Evolutionary conservation across 2,888 invertebrate species (phyloP).

Genomic region (Merodon equestris): DNA sequence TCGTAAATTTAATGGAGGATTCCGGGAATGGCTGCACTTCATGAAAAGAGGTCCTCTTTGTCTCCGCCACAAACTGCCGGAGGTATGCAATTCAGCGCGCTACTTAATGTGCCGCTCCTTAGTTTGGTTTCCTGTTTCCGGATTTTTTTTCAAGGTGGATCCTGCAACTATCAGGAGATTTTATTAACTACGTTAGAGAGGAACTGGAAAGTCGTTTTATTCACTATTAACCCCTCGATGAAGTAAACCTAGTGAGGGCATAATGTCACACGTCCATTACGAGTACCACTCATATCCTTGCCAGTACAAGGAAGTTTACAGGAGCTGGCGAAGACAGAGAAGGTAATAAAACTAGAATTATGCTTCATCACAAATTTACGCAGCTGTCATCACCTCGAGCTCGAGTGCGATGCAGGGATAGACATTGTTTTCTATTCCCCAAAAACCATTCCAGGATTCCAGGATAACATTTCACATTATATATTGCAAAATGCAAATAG

Average conservation of each 20-base stretch:
- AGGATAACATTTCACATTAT: conserved; percentile 54
- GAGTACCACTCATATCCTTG: too few relatives aligned
- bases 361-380: conserved; percentile 10
- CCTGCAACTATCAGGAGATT: conserved; percentile 5
- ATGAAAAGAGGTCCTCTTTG: conserved; percentile 39
- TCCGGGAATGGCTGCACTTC: conserved; percentile 61
- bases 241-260: too few relatives aligned
- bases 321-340: too few relatives aligned
- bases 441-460: too few relatives aligned
- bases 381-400: conserved; percentile 4
- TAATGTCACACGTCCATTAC: too few relatives aligned
- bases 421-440: conserved; percentile 16
- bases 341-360: background rate
- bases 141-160: background rate
- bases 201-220: conserved; percentile 19
- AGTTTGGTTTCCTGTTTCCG: background rate
- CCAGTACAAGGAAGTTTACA: too few relatives aligned
- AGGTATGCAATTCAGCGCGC: conserved; percentile 30
- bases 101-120: conserved; percentile 41
- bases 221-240: conserved; percentile 23
- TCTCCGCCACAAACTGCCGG: conserved; percentile 32
- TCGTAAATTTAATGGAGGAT: conserved; percentile 63
- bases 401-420: background rate
- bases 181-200: conserved; percentile 36
- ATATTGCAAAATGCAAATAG: conserved; percentile 65